A percentile compares a stretch with the other conserved stretches of the same genome.
These are phyloP conservation scores for Atta texana DNA, from an alignment of 1,140 invertebrate species.

Conservation along the genomic window DNA sequence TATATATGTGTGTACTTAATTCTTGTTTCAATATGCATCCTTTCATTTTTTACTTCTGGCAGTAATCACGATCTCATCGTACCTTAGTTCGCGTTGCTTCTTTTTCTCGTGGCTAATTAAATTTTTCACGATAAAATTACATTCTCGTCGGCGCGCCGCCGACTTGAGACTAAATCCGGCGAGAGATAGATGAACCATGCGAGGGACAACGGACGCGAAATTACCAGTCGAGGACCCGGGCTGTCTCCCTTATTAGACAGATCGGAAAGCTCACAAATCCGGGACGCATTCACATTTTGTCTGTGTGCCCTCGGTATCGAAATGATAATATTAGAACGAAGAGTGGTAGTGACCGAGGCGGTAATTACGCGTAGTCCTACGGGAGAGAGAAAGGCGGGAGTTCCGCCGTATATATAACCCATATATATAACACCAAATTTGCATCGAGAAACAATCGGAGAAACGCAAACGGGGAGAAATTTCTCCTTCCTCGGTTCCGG, in stretches of 20 bases:
- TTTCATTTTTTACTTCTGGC: not conserved
- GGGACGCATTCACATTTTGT: conserved; percentile 25
- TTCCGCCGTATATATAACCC: conserved; percentile 10
- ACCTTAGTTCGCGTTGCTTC: not conserved
- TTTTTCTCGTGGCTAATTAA: not conserved
- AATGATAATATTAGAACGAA: conserved; percentile 59
- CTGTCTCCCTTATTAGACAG: conserved; percentile 39
- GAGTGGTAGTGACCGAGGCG: conserved; percentile 12
- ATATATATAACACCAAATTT: conserved; percentile 76
- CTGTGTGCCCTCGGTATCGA: not conserved
- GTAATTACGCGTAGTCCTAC: conserved; percentile 60
- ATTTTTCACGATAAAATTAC: conserved; percentile 28
- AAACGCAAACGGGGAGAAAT: conserved; percentile 25
- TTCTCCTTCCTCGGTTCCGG: too few relatives aligned
- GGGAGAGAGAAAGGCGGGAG: conserved; percentile 45
- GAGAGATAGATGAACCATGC: not conserved
- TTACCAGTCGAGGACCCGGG: conserved; percentile 21
- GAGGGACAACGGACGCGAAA: conserved; percentile 39
- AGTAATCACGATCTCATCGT: not conserved
- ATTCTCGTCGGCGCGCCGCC: not conserved
- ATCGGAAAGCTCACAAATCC: conserved; percentile 39
- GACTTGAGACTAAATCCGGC: not conserved
- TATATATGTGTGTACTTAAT: not conserved
- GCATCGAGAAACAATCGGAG: conserved; percentile 71
- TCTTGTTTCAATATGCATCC: not conserved